Evolutionary conservation across 2,888 invertebrate species (phyloP).

Genomic region (Synanthedon vespiformis): DNA sequence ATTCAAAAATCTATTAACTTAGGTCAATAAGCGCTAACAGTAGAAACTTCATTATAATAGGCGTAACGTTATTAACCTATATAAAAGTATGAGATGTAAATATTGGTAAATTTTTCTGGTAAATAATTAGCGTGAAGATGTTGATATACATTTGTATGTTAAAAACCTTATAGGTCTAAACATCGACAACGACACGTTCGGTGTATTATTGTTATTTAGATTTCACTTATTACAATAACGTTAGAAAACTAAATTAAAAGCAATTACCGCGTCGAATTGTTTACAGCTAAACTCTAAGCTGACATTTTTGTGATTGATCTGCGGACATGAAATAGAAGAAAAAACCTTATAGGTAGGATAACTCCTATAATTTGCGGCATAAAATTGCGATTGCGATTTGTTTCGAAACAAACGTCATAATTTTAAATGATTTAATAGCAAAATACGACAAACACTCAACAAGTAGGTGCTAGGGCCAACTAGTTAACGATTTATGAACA

Average conservation of each 20-base stretch:
- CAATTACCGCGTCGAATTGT: constrained; percentile 15
- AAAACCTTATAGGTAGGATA: constrained; percentile 12
- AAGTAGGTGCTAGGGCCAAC: constrained; percentile 1
- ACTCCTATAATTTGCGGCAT: not conserved
- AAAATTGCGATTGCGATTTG: not conserved
- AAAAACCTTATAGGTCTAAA: no score
- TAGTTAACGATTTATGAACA: constrained; percentile 4
- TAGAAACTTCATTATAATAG: no score
- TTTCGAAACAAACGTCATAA: not conserved
- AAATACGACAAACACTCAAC: not conserved
- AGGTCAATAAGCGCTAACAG: no score
- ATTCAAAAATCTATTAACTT: not conserved
- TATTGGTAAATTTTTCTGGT: no score
- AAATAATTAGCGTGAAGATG: no score
- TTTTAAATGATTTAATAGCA: not conserved
- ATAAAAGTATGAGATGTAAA: no score
- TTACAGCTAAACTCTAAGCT: constrained; percentile 5
- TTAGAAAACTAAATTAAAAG: constrained; percentile 11
- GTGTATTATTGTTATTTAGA: not conserved
- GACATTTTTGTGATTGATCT: constrained; percentile 10
- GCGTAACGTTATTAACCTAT: no score
- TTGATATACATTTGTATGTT: no score
- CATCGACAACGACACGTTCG: no score
- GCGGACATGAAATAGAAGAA: constrained; percentile 7
- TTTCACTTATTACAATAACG: not conserved